A percentile compares a stretch with the other conserved stretches of the same genome.
Conservation (phyloP, 2,113 vertebrate species). For the Orientallactaga bullata region DNA sequence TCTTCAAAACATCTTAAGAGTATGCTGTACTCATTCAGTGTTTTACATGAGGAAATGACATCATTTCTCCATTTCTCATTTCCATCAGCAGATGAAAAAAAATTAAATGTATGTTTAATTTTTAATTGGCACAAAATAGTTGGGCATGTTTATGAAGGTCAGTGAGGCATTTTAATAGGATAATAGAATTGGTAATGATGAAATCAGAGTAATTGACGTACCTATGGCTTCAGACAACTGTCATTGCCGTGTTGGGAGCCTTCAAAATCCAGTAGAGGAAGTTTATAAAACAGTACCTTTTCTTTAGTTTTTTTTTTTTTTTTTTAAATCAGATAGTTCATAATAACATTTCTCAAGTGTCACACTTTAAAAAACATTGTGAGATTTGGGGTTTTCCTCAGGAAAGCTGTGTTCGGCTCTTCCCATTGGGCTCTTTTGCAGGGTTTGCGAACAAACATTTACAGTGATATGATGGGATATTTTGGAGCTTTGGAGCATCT, state of each 20-base stretch:
- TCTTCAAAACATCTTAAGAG: slow-evolving; percentile 45
- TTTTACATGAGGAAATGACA: slow-evolving; percentile 41
- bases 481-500: slow-evolving; percentile 46
- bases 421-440: slow-evolving; percentile 12
- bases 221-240: neutral
- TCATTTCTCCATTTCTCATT: slow-evolving; percentile 28
- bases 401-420: slow-evolving; percentile 32
- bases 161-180: neutral
- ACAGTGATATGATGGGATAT: neutral
- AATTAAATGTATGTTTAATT: neutral
- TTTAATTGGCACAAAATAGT: slow-evolving; percentile 19
- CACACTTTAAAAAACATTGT: slow-evolving; percentile 18
- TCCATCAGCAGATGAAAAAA: slow-evolving; percentile 42
- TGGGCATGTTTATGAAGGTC: neutral
- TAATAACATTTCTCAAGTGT: slow-evolving; percentile 43
- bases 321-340: slow-evolving; percentile 21
- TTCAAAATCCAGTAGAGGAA: slow-evolving; percentile 12
- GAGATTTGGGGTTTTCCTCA: slow-evolving; percentile 32
- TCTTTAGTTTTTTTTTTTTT: slow-evolving; percentile 16
- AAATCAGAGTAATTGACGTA: slow-evolving; percentile 15
- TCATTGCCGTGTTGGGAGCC: neutral
- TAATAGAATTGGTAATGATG: neutral
- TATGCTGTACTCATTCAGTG: slow-evolving; percentile 8
- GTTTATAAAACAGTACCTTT: slow-evolving; percentile 5
- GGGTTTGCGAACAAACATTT: slow-evolving; percentile 6